Evolutionary conservation across 2,797 vertebrate genomes (phyloP), one percentile per base, ranked within the genome.

Genomic region (Xenopus petersii): DNA sequence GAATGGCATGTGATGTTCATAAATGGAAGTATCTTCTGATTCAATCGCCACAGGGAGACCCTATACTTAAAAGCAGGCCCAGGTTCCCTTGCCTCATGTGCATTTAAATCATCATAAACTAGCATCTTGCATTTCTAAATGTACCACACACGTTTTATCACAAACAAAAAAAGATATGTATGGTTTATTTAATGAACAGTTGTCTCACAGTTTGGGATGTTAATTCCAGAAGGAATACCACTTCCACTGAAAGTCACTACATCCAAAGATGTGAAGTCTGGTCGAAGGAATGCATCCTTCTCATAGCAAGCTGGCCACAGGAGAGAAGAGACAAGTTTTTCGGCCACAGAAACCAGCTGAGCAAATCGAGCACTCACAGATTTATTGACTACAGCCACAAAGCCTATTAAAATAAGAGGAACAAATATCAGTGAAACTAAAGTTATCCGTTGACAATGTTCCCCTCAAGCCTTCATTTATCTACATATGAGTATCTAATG

Each of bases 341-440:
- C 94, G 0, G 95, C 95, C 0, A 93, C 93, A 4, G 84, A 89
- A 75, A 97, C 95, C 70, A 98, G 89, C 59, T 88, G 87, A 55
- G 90, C 84, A 13, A 97, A 97, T 63, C 94, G 94, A 62, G 94
- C 94, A 1, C 95, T 97, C 94, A 97, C 95, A 2, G 92, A 92
- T 82, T 97, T 98, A 86, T 97, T 97, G 71, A 98, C 95, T 46
- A 98, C 91, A 0, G 95, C 95, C 78, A 98, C 94, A 2, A 97
- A 97, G 74, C 95, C 95, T 97, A 62, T 4, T 0, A 15, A 48
- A 42, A 30, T 3, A 21, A 5, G 16, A 56, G n/a, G 15, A 69
- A 42, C 54, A 2, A 46, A 33, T 17, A 17, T n/a, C 59, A 12
- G 12, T 4, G 2, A 24, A 58, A n/a, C 8, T 10, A 56, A 16